A percentile compares a stretch with the other conserved stretches of the same genome.
phyloP scores from a whole-genome alignment of 2,113 vertebrate genomes.

The Furnarius figulus region DNA sequence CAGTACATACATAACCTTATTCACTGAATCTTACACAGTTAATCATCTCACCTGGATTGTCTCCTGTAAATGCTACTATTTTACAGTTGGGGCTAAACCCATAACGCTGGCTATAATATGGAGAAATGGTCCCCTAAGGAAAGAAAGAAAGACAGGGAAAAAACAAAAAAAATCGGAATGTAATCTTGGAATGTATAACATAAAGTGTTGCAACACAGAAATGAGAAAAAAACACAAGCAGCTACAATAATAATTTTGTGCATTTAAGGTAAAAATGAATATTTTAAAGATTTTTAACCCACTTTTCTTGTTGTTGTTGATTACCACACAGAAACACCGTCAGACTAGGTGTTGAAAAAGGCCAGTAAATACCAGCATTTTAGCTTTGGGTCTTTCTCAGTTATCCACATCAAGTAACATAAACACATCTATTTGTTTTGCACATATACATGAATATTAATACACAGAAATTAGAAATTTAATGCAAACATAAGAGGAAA shows the following conservation, averaged over 20 bases:
- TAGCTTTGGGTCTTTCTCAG: neutral
- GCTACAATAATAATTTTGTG: neutral
- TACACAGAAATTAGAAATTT: slow-evolving; percentile 37
- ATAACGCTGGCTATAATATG: slow-evolving; percentile 81
- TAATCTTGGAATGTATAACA: neutral
- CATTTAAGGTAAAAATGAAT: neutral
- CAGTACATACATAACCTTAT: neutral
- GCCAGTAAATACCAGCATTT: neutral
- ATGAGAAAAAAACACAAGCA: neutral
- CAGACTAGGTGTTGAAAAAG: neutral
- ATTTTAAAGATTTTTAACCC: neutral
- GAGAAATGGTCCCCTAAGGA: slow-evolving; percentile 83
- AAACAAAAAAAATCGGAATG: neutral
- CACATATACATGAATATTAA: slow-evolving; percentile 22
- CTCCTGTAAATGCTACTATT: slow-evolving; percentile 91
- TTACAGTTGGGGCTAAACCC: slow-evolving; percentile 84
- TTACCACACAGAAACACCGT: neutral
- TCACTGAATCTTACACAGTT: neutral
- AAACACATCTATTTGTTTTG: slow-evolving; percentile 16
- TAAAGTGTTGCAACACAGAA: neutral
- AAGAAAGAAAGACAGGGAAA: neutral
- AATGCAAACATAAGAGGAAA: slow-evolving; percentile 11
- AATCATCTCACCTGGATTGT: slow-evolving; percentile 89
- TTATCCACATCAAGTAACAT: slow-evolving; percentile 8
- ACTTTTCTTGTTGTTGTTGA: neutral